phyloP scores from a whole-genome alignment of 2,113 vertebrate species.

The Xiphophorus couchianus region DNA sequence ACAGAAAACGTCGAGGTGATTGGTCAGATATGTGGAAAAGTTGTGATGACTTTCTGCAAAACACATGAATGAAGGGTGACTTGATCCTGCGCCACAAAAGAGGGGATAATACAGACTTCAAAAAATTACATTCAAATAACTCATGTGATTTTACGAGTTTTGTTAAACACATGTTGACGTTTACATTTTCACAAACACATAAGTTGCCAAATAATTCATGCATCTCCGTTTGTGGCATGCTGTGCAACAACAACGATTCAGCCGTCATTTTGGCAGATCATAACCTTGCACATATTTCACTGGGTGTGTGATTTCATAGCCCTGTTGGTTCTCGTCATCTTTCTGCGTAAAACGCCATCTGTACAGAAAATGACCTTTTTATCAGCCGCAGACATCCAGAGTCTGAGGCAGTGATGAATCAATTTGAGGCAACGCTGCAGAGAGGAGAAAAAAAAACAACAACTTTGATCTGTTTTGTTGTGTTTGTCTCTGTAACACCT shows the following conservation, averaged over 20 bases:
- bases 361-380: conserved; percentile 27
- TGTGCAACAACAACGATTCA: neutral
- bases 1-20: too few relatives aligned
- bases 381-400: conserved; percentile 26
- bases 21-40: too few relatives aligned
- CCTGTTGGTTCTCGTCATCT: neutral
- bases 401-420: conserved; percentile 36
- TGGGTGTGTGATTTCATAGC: conserved; percentile 3
- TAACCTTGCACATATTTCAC: neutral
- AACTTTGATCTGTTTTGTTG: conserved; percentile 43
- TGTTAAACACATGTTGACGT: too few relatives aligned
- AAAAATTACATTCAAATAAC: too few relatives aligned
- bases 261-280: neutral
- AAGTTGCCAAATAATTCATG: too few relatives aligned
- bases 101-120: too few relatives aligned
- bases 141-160: too few relatives aligned
- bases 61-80: too few relatives aligned
- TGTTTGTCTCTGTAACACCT: conserved; percentile 45
- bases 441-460: neutral
- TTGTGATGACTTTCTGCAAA: too few relatives aligned
- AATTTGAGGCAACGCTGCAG: conserved; percentile 28
- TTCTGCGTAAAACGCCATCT: conserved; percentile 4
- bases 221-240: too few relatives aligned
- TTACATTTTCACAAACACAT: too few relatives aligned
- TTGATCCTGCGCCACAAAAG: too few relatives aligned